Base-by-base conservation (phyloP, 1,140 invertebrate species). In the Cydia splendana region DNA sequence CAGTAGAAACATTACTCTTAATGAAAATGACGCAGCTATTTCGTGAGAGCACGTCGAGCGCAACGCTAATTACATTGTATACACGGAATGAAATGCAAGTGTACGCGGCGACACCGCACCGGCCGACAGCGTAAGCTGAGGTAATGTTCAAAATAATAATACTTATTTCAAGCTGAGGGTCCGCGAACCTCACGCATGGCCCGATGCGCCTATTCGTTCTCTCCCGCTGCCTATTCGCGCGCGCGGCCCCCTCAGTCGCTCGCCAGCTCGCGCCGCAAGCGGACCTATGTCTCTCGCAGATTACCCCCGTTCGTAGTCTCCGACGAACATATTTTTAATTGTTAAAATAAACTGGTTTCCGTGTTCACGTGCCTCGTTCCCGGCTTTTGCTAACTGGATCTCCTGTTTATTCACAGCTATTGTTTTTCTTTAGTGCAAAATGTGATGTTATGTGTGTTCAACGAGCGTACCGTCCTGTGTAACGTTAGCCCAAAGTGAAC, bases 401-500 rank as follows among this genome's bases (percentile, higher is more conserved):
- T 71, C 75, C 81, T 80, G 79, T 80, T 84, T 86, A 82, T 84
- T 76, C 65, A 75, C 78, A 77, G 80, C 80, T 82, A 84, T 84
- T 88, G 84, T 88, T 86, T 86, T 81, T 81, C 80, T 79, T 81
- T 81, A 77, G 89, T 91, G 89, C 86, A 91, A 91, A 92, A 92
- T 92, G 91, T 92, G 91, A 91, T 91, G 84, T 87, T 87, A 84
- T 87, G 89, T 85, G 84, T 92, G 89, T 77, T 87, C 83, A 86
- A 83, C 82, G 80, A 87, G 81, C 88, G 85, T 88, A 78, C 85
- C 82, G 82, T 84, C 83, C 82, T 88, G 87, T 91, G 87, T 87
- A 88, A 89, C 88, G 85, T 88, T 88, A 77, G 79, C 77, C 80
- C 77, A 82, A 84, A 86, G 88, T 92, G 88, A 88, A 91, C 89